phyloP scores from a whole-genome alignment of 1,140 invertebrate genomes.

The Macrostomum lignano region DNA sequence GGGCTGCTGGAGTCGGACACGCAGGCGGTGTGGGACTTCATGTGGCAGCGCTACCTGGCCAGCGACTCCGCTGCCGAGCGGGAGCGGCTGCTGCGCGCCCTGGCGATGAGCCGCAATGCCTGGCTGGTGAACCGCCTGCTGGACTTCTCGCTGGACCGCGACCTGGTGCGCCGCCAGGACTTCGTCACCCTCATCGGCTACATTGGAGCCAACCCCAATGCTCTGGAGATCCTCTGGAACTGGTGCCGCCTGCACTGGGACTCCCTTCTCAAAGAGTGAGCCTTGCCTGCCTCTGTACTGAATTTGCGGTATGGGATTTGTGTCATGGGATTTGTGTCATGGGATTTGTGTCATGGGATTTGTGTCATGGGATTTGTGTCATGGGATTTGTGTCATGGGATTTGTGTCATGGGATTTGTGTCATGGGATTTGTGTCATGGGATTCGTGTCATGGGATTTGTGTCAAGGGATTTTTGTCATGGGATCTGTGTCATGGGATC shows the following conservation, averaged over 20 bases:
- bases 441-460: too few species aligned
- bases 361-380: too few species aligned
- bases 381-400: too few species aligned
- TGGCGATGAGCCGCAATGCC: conserved; percentile 35
- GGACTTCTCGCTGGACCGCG: background rate
- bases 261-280: background rate
- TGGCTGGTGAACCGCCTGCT: conserved; percentile 32
- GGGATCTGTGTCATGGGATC: too few species aligned
- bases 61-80: conserved; percentile 51
- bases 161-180: conserved; percentile 43
- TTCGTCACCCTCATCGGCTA: conserved; percentile 36
- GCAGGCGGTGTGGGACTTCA: conserved; percentile 38
- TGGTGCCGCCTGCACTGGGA: background rate
- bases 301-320: too few species aligned
- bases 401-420: too few species aligned
- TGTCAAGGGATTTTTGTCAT: too few species aligned
- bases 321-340: too few species aligned
- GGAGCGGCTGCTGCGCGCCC: conserved; percentile 37
- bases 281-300: too few species aligned
- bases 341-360: too few species aligned
- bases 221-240: background rate
- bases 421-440: too few species aligned
- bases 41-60: conserved; percentile 41
- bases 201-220: background rate
- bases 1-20: conserved; percentile 31